Conservation (phyloP, 2,113 vertebrate species). For the Ancistrus triradiatus region DNA sequence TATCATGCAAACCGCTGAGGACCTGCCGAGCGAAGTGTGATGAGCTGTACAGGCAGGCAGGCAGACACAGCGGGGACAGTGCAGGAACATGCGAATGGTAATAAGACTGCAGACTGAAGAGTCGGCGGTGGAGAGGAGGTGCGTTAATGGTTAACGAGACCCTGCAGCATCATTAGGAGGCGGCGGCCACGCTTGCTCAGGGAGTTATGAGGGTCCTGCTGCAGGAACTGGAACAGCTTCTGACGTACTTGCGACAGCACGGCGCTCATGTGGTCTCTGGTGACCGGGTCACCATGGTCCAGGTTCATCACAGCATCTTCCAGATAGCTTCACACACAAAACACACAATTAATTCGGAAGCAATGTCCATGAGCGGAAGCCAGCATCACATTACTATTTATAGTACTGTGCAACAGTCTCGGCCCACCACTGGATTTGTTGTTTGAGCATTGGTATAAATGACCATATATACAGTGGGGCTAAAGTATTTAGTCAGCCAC, state of each 20-base stretch:
- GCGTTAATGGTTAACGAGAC: constrained; percentile 82
- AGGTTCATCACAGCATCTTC: constrained; percentile 96
- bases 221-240: constrained; percentile 89
- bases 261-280: constrained; percentile 91
- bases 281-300: constrained; percentile 91
- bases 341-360: neutral
- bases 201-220: constrained; percentile 83
- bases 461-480: too few species aligned
- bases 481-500: too few species aligned
- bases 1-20: constrained; percentile 15
- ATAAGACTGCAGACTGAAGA: constrained; percentile 8
- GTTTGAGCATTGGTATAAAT: too few species aligned
- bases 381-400: too few species aligned
- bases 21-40: constrained; percentile 10
- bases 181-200: constrained; percentile 84
- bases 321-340: constrained; percentile 66
- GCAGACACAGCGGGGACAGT: neutral
- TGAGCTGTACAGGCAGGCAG: constrained; percentile 4
- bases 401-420: too few species aligned
- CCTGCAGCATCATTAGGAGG: constrained; percentile 94
- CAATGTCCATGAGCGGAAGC: neutral
- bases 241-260: constrained; percentile 89
- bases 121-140: neutral
- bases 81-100: neutral
- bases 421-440: too few species aligned